Percentiles rank a stretch among this genome's conserved stretches.
Evolutionary conservation across 2,888 invertebrate species (phyloP).

Genomic region (Chrysotoxum bicinctum): DNA sequence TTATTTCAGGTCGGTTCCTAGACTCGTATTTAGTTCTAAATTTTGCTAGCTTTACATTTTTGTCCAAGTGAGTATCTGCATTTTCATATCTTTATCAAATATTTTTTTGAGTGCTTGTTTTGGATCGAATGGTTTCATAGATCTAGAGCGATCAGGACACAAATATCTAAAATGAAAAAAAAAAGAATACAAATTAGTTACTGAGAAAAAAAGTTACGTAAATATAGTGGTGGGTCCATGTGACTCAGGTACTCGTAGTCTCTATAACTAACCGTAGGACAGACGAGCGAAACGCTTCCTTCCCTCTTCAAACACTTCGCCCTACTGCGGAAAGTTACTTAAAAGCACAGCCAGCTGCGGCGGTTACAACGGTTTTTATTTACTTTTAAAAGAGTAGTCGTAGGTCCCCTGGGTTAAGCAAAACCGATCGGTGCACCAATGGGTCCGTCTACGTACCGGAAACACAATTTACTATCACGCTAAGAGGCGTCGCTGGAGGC

Average conservation of each 20-base stretch:
- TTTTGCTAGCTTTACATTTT: not conserved
- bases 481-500: no score
- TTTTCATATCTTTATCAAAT: slow-evolving; percentile 1
- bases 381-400: not conserved
- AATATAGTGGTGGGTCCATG: not conserved
- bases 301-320: not conserved
- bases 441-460: no score
- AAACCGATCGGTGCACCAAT: no score
- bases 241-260: not conserved
- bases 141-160: not conserved
- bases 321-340: not conserved
- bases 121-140: not conserved
- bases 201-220: slow-evolving; percentile 1
- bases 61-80: not conserved
- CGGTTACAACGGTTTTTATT: not conserved
- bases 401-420: slow-evolving; percentile 5
- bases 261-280: not conserved
- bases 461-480: no score
- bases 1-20: not conserved
- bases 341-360: slow-evolving; percentile 1
- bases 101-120: not conserved
- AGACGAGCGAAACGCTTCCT: not conserved
- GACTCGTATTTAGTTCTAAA: not conserved
- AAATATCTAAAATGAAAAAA: not conserved
- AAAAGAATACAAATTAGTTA: not conserved